Evolutionary conservation across 2,888 invertebrate species (phyloP).

Genomic region (Piscicola geometra): DNA sequence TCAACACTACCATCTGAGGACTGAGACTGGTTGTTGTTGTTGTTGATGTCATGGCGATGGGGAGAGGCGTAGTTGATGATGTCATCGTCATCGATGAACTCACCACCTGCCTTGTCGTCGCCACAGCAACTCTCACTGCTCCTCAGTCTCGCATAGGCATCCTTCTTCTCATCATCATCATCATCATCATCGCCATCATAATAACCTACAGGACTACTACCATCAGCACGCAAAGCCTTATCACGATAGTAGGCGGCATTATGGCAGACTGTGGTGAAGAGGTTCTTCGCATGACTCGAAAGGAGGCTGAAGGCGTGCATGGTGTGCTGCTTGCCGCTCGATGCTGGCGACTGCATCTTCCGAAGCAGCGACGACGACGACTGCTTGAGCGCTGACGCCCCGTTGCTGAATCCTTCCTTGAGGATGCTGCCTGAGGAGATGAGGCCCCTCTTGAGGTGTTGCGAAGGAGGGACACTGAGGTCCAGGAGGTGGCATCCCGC

Average conservation of each 20-base stretch:
- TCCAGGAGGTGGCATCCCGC: not conserved
- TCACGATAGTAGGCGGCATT: not conserved
- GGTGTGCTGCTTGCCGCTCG: constrained; percentile 6
- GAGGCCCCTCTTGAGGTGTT: not conserved
- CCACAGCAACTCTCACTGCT: not conserved
- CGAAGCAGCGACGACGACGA: not conserved
- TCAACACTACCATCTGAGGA: no score
- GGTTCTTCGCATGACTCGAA: no score
- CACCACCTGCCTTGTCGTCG: not conserved
- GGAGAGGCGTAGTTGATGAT: not conserved
- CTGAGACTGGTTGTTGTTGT: no score
- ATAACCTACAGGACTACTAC: no score
- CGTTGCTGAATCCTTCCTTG: constrained; percentile 15
- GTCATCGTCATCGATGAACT: not conserved
- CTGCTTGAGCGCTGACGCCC: constrained; percentile 4
- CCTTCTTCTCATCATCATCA: not conserved
- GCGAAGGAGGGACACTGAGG: not conserved
- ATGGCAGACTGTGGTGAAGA: not conserved
- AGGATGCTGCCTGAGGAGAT: not conserved
- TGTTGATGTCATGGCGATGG: no score
- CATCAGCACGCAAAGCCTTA: not conserved
- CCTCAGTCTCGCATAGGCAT: not conserved
- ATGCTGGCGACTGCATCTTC: constrained; percentile 6
- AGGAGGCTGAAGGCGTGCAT: not conserved
- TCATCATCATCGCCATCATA: not conserved